Evolutionary conservation across 2,113 vertebrate genomes (phyloP).

Genomic region (Emberiza fucata): DNA sequence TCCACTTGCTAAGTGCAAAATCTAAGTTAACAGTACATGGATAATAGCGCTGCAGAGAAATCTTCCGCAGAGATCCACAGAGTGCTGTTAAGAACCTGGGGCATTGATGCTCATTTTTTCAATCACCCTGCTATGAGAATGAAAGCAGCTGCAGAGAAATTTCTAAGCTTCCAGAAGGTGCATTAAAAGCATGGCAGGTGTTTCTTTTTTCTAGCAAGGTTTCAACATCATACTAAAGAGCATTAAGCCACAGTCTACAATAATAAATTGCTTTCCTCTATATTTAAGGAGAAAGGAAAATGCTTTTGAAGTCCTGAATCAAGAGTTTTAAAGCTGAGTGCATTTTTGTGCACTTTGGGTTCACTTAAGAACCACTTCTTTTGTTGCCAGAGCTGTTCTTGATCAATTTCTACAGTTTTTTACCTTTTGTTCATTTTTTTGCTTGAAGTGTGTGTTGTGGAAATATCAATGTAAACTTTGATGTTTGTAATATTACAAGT

Average conservation of each 20-base stretch:
- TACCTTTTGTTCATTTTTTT: neutral
- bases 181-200: neutral
- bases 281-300: neutral
- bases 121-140: neutral
- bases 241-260: neutral
- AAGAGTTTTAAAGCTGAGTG: neutral
- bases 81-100: neutral
- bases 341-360: neutral
- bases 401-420: neutral
- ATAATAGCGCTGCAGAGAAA: neutral
- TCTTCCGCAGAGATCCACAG: neutral
- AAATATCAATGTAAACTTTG: neutral
- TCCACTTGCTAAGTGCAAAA: slow-evolving; percentile 15
- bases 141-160: neutral
- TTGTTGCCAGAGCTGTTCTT: neutral
- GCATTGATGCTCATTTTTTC: neutral
- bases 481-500: neutral
- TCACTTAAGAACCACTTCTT: neutral
- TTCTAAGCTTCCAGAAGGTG: neutral
- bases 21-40: slow-evolving; percentile 5
- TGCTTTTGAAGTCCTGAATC: neutral
- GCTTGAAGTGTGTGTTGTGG: neutral
- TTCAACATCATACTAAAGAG: neutral
- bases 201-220: neutral
- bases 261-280: neutral